phyloP scores from a whole-genome alignment of 2,797 vertebrate genomes.

The Lutjanus campechanus region DNA sequence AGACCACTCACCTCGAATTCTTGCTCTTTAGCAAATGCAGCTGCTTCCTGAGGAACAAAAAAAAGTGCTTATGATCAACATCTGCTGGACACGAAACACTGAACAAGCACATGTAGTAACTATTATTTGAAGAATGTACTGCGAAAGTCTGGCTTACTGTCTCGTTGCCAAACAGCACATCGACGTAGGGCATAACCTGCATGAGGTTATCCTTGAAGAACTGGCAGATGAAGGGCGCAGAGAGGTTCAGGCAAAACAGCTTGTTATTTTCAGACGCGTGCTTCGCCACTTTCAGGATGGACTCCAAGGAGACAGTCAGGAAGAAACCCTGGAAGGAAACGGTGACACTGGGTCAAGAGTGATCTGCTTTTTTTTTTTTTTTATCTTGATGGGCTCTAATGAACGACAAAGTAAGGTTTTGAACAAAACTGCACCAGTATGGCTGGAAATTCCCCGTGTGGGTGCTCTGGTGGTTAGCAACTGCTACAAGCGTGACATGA shows the following conservation, averaged over 20 bases:
- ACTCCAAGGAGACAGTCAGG: slow-evolving; percentile 96
- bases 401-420: not conserved
- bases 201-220: slow-evolving; percentile 96
- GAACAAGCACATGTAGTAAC: not conserved
- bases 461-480: not conserved
- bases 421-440: not conserved
- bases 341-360: slow-evolving; percentile 38
- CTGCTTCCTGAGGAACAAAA: slow-evolving; percentile 91
- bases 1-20: slow-evolving; percentile 92
- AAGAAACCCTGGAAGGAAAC: slow-evolving; percentile 92
- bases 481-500: not conserved
- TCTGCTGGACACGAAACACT: not conserved
- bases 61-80: slow-evolving; percentile 12
- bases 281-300: slow-evolving; percentile 94
- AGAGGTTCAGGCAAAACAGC: slow-evolving; percentile 95
- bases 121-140: not conserved
- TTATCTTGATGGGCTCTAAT: slow-evolving; percentile 43
- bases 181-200: slow-evolving; percentile 96
- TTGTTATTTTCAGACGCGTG: slow-evolving; percentile 94
- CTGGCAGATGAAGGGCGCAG: slow-evolving; percentile 97
- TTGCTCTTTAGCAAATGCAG: slow-evolving; percentile 93
- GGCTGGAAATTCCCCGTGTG: not conserved
- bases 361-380: slow-evolving; percentile 50
- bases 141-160: slow-evolving; percentile 84
- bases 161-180: slow-evolving; percentile 97